Evolutionary conservation across 1,140 invertebrate genomes (phyloP), one percentile per base, ranked within the genome.

Genomic region (Diorhabda elongata): DNA sequence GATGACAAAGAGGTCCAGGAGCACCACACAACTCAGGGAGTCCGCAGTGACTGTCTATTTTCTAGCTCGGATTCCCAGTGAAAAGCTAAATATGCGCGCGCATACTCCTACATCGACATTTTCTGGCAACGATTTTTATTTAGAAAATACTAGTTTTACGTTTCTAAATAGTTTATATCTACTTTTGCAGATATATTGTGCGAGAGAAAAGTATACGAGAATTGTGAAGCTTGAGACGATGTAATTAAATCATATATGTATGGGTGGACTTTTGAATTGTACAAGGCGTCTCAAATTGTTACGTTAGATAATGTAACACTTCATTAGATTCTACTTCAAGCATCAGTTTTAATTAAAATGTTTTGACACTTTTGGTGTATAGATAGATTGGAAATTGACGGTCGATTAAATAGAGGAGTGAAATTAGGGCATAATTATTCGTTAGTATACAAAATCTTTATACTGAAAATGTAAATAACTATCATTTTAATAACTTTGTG

Each of bases 21-120:
- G 79, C 79, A 80, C 79, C 76, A 78, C 79, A 79, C 78, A 76
- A 80, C 77, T 79, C 79, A 73, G 72, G 75, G 79, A 80, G 79
- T 73, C 75, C 76, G 77, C 75, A 80, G 79, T 78, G 79, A 80
- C 79, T 80, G 76, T 44, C 44, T 26, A 26, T 11, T 59, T 57
- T 57, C 43, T 52, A 66, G 71, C 62, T 64, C 64, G 56, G 44
- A 58, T 66, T 59, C 45, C 44, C 44, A 63, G 59, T 52, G 64
- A 72, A 60, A 64, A 61, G 47, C 64, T 11, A 60, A 52, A 11
- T 71, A 63, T 67, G 68, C 61, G 68, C 71, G 71, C 71, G 61
- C n/a, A 9, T 57, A 61, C 71, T 62, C 71, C 71, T 67, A 72
- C 71, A 47, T 8, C 65, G 26, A 7, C 62, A 4, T 11, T 64